Evolutionary conservation across 2,797 vertebrate genomes (phyloP), one percentile per base, ranked within the genome.

Genomic region (Sebastes kiyomatsui): DNA sequence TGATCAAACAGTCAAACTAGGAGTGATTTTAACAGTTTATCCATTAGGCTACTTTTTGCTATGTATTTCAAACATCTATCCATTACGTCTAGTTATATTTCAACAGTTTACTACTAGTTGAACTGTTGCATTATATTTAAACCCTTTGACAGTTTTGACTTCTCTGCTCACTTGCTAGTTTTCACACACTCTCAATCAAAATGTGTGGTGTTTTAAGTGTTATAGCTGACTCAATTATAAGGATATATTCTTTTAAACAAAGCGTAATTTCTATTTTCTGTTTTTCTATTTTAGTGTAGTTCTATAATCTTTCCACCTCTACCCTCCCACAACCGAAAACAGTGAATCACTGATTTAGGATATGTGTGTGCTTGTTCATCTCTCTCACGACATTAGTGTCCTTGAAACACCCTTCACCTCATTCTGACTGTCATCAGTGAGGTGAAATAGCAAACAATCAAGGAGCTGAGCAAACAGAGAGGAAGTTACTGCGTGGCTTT

Each of bases 401-500:
- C 81, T 87, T 72, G 42, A 85, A 86, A 67, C 66, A 74, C 65
- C 85, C 58, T 56, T 59, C 16, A 22, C 28, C 80, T 75, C 70
- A 81, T 42, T 80, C 69, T 77, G 10, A 11, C 72, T 77, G 88
- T 83, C 83, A 85, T 84, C 54, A 69, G 30, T 3, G 23, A 75
- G 77, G 81, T 77, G 64, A 87, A 88, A 74, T 55, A 71, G 52
- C 81, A 92, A 91, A 87, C 73, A 80, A 49, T 59, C 66, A 72
- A 81, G 35, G 16, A 85, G 72, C 61, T 77, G 72, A 86, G 86
- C 75, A 90, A 87, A 91, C 70, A 86, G 28, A 73, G 82, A 90
- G 86, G 88, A 92, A 92, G 87, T 89, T 73, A 80, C 64, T 82
- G 80, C 28, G 62, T 84, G 78, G 77, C 80, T 92, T 87, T 88